Evolutionary conservation across 2,888 invertebrate species (phyloP).

Genomic region (Drosophila formosana): DNA sequence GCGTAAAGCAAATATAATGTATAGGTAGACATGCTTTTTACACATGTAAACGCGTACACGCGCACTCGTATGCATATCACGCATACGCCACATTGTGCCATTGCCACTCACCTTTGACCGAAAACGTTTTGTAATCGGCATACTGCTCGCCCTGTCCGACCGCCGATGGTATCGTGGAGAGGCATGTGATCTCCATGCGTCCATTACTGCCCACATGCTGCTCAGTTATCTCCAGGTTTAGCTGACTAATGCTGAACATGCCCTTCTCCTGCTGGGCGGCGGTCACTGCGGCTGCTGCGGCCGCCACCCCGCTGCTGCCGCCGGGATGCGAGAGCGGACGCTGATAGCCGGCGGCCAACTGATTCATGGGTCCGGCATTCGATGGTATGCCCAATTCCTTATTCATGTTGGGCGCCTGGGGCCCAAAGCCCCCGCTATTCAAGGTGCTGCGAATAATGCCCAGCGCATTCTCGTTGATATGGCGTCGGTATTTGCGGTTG

Average conservation of each 20-base stretch:
- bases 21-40: conserved; percentile 17
- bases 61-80: conserved; percentile 62
- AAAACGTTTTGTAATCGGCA: conserved; percentile 90
- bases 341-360: conserved; percentile 81
- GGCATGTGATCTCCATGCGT: conserved; percentile 90
- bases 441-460: conserved; percentile 82
- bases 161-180: conserved; percentile 92
- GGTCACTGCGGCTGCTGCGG: conserved; percentile 82
- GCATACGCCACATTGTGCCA: conserved; percentile 43
- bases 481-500: conserved; percentile 84
- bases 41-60: conserved; percentile 1
- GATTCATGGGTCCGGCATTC: conserved; percentile 83
- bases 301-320: conserved; percentile 82
- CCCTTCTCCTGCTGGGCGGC: conserved; percentile 82
- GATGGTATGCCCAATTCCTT: conserved; percentile 82
- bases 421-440: conserved; percentile 82
- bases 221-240: conserved; percentile 91
- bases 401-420: conserved; percentile 80
- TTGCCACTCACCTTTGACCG: conserved; percentile 89
- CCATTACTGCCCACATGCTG: conserved; percentile 90
- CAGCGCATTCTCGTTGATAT: conserved; percentile 82
- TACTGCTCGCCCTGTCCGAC: conserved; percentile 90
- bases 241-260: conserved; percentile 88
- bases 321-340: conserved; percentile 80
- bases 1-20: conserved; percentile 42